Evolutionary conservation across 53 echinoderm and acorn worm species (phyloP), one percentile per base, ranked within the genome.

Genomic region (Mesocentrotus franciscanus): DNA sequence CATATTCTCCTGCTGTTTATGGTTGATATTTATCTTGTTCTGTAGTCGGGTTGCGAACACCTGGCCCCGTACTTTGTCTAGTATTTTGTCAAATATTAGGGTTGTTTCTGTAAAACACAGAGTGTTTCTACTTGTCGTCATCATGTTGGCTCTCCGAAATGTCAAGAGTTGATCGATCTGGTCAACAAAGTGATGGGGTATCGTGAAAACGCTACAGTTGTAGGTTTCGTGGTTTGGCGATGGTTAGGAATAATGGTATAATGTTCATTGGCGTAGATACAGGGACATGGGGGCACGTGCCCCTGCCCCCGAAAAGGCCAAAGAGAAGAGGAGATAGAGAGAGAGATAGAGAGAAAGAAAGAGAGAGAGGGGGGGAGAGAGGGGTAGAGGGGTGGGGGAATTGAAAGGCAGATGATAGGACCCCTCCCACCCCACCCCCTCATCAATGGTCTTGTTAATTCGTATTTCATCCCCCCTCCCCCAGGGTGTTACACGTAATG

Each of bases 181-280:
- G 87, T 87, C 87, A 87, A 87, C 58, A 87, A 58, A 58, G 27
- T 16, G n/a, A 57, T n/a, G 87, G 26, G 87, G 87, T 87, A 87
- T 87, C 87, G 87, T 87, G 87, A 87, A 87, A 87, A 87, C 5
- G 87, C 58, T 87, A 87, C 87, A 87, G 87, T 87, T 58, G 85
- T 87, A n/a, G 87, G 58, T 29, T 87, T 58, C 34, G 81, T 42
- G 42, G 81, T 27, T 39, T 81, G 30, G 15, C 76, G 15, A 5
- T 76, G 33, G 30, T 30, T 30, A 33, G 15, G 13, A 15, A 32
- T 32, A 13, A 32, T 12, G 12, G 76, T 76, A n/a, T n/a, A 30
- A 30, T 76, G 71, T 14, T 29, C 76, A 13, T 76, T 33, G 30
- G 30, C 29, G 76, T 76, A 30, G n/a, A 8, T 71, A n/a, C 20